Evolutionary conservation across 2,888 invertebrate genomes (phyloP).

Genomic region (Arrhopalites spinosus): DNA sequence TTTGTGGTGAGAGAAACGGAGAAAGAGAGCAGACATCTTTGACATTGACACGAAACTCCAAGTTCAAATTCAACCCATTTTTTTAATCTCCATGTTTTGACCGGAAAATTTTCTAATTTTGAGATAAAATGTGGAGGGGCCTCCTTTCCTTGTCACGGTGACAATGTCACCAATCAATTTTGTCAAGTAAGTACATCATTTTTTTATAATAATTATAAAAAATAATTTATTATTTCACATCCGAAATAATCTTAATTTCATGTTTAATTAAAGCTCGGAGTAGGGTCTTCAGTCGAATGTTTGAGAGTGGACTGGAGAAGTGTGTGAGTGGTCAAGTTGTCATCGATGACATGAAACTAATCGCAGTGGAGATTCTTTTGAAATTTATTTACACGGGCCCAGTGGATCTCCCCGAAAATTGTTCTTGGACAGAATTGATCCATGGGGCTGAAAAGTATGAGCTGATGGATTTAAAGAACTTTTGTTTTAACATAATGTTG

Average conservation of each 20-base stretch:
- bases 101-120: neutral
- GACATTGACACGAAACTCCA: too few species aligned
- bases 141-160: neutral
- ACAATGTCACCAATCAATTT: conserved; percentile 3
- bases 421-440: neutral
- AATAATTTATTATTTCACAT: too few species aligned
- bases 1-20: too few species aligned
- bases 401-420: neutral
- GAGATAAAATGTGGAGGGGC: conserved; percentile 4
- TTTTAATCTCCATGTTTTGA: neutral
- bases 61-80: too few species aligned
- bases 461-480: neutral
- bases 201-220: too few species aligned
- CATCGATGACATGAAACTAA: neutral
- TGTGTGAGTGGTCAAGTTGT: neutral
- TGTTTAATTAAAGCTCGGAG: neutral
- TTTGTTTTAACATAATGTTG: conserved; percentile 6
- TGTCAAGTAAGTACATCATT: neutral
- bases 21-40: too few species aligned
- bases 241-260: too few species aligned
- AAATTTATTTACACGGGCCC: conserved; percentile 10
- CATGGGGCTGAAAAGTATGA: conserved; percentile 24
- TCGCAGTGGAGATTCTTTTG: neutral
- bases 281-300: conserved; percentile 10
- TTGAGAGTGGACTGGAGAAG: neutral